These are phyloP conservation scores for Pinctada fucata DNA, from an alignment of 2,888 invertebrate species.

Conservation along the genomic window DNA sequence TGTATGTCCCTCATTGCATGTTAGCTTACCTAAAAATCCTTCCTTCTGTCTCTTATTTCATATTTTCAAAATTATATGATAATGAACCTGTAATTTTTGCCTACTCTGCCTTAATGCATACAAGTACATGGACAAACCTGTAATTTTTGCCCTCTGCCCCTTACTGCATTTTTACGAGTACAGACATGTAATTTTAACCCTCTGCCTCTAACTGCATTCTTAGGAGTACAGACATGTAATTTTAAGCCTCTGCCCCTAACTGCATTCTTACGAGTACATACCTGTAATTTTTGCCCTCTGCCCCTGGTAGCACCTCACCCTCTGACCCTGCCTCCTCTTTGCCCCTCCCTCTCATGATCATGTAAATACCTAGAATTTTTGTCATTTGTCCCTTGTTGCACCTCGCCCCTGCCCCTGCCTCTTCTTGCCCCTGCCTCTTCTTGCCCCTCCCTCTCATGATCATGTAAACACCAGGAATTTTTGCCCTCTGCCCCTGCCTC, in stretches of 20 bases:
- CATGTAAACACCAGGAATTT: not conserved
- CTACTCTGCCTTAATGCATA: slow-evolving; percentile 28
- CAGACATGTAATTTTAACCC: too few relatives aligned
- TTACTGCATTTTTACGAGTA: too few relatives aligned
- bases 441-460: slow-evolving; percentile 30
- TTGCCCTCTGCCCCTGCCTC: slow-evolving; percentile 8
- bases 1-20: too few relatives aligned
- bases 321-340: slow-evolving; percentile 23
- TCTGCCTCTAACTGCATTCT: too few relatives aligned
- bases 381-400: not conserved
- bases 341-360: slow-evolving; percentile 30
- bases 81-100: not conserved
- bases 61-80: too few relatives aligned
- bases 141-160: not conserved
- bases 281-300: not conserved
- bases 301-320: slow-evolving; percentile 34
- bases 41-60: too few relatives aligned
- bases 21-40: too few relatives aligned
- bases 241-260: too few relatives aligned
- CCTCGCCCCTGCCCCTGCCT: slow-evolving; percentile 5
- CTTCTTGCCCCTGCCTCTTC: slow-evolving; percentile 17
- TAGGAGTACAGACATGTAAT: too few relatives aligned
- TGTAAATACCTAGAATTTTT: not conserved
- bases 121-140: not conserved
- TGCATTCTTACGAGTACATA: too few relatives aligned